Conservation (phyloP, 1,140 invertebrate genomes). For the Orchesella cincta region DNA sequence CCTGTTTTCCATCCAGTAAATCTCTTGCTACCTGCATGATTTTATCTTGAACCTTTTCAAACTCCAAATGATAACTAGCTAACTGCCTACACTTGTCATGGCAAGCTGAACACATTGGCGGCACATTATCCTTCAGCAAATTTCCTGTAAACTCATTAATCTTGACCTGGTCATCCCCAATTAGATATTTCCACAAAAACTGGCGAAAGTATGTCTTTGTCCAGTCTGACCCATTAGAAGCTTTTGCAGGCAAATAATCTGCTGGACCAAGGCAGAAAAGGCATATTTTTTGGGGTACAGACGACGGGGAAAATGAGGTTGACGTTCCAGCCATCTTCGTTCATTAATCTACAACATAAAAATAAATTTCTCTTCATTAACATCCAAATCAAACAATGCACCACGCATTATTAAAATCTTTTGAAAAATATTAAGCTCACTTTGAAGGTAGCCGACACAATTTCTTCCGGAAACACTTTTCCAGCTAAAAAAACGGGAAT, state of each 20-base stretch:
- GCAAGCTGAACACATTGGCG: neutral
- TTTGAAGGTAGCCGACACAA: too few species aligned
- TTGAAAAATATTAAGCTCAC: too few species aligned
- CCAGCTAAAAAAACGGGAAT: too few species aligned
- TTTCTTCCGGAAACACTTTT: too few species aligned
- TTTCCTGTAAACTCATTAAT: slow-evolving; percentile 16
- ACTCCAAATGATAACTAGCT: slow-evolving; percentile 6
- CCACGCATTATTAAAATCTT: too few species aligned
- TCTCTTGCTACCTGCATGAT: slow-evolving; percentile 7
- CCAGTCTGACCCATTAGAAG: neutral
- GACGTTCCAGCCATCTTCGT: slow-evolving; percentile 11
- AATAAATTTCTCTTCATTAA: too few species aligned
- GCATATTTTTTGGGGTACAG: neutral
- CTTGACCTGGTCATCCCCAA: slow-evolving; percentile 14
- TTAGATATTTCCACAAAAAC: slow-evolving; percentile 18
- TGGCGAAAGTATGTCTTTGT: neutral
- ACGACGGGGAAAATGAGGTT: neutral
- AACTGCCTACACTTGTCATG: slow-evolving; percentile 14
- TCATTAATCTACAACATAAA: too few species aligned
- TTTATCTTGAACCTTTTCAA: neutral
- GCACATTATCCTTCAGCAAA: neutral
- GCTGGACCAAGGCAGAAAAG: neutral
- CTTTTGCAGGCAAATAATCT: neutral
- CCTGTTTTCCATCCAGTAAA: neutral
- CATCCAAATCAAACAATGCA: too few species aligned